A percentile compares a stretch with the other conserved stretches of the same genome.
phyloP scores from a whole-genome alignment of 2,888 invertebrate species.

The Acleris holmiana region DNA sequence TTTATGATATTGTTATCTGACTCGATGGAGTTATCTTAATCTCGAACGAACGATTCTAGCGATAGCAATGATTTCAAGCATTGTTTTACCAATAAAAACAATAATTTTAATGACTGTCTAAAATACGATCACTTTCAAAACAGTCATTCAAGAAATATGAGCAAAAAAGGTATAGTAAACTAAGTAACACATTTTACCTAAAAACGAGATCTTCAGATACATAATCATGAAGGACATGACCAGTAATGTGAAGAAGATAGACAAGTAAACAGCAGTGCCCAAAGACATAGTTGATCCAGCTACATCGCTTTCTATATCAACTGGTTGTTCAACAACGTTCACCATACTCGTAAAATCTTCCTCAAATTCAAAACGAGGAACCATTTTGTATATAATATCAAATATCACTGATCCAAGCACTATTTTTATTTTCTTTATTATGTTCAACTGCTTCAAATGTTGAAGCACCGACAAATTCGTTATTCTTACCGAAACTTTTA shows the following conservation, averaged over 20 bases:
- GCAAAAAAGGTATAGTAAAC: too few species aligned
- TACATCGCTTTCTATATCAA: neutral
- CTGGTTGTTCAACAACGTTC: conserved; percentile 13
- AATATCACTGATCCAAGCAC: conserved; percentile 2
- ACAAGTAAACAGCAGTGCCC: conserved; percentile 44
- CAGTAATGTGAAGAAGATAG: conserved; percentile 51
- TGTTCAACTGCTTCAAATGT: conserved; percentile 10
- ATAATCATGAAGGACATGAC: conserved; percentile 61
- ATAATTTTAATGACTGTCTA: neutral
- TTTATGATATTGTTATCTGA: neutral
- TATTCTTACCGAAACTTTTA: neutral
- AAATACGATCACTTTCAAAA: too few species aligned
- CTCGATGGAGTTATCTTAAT: conserved; percentile 2
- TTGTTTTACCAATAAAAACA: neutral
- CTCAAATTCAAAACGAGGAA: conserved; percentile 31
- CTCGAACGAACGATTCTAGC: neutral
- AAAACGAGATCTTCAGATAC: conserved; percentile 57
- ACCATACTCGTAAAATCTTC: conserved; percentile 10
- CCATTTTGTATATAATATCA: conserved; percentile 39
- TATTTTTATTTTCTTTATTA: neutral
- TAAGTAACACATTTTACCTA: conserved; percentile 52
- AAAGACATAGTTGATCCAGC: conserved; percentile 29
- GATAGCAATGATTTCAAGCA: neutral
- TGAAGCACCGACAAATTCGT: conserved; percentile 16
- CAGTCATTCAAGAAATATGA: too few species aligned